Evolutionary conservation across 1,140 invertebrate genomes (phyloP), one percentile per base, ranked within the genome.

Genomic region (Heliconius eleuchia): DNA sequence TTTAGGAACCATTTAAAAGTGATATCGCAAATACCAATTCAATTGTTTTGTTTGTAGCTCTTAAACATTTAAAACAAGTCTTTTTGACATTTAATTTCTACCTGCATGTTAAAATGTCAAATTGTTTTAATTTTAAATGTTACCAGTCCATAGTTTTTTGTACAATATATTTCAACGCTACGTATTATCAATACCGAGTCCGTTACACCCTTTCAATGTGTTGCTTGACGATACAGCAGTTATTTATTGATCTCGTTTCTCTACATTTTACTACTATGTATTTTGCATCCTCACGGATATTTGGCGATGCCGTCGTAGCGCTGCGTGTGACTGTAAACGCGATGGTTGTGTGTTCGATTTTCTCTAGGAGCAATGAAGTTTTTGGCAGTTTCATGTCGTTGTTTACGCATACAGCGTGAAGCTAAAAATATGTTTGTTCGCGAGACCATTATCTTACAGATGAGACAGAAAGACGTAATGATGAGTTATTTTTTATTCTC

Each of bases 41-140:
- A 66, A 66, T 66, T 27, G 23, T 66, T 46, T 66, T 66, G 57
- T 66, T 66, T 66, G 57, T 23, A 27, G 23, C 23, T 66, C 4
- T 66, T 66, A 27, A 66, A 57, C 18, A 57, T 1, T 66, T 66
- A 66, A 27, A 66, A 66, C 57, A 11, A 66, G 57, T 66, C 57
- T 66, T 71, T 23, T 76, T 76, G 74, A 76, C 74, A 76, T 76
- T 76, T 60, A 76, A 76, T 3, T 42, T 66, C 34, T 75, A 75
- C 74, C 74, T 75, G 55, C 34, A 75, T 60, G 55, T 75, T 55
- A 6, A 74, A 57, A 39, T 74, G 73, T 19, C n/a, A 66, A 66
- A 66, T 66, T 66, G 60, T 30, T 66, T 66, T 66, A 66, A 66
- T 66, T 66, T 66, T 66, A 66, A 66, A 66, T 66, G 57, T 30